phyloP scores from a whole-genome alignment of 2,888 invertebrate species.

The Operophtera brumata region DNA sequence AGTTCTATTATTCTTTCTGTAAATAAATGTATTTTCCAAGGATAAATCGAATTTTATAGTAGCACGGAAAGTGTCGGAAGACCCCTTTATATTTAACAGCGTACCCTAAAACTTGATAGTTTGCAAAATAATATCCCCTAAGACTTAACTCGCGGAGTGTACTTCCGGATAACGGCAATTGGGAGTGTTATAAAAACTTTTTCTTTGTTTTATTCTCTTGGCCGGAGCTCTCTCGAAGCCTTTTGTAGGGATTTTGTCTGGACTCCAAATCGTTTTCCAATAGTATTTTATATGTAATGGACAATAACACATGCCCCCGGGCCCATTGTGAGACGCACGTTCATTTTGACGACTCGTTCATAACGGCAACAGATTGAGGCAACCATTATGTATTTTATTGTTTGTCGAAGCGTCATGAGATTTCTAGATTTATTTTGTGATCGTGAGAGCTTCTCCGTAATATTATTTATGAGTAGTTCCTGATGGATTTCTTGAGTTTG shows the following conservation, averaged over 20 bases:
- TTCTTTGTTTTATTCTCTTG: slow-evolving; percentile 65
- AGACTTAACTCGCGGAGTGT: slow-evolving; percentile 36
- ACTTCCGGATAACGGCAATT: slow-evolving; percentile 51
- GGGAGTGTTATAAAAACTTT: slow-evolving; percentile 65
- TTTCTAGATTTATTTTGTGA: background rate
- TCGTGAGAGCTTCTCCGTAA: background rate
- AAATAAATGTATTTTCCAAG: no score
- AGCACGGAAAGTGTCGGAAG: slow-evolving; percentile 3
- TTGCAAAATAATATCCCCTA: slow-evolving; percentile 30
- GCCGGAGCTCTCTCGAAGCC: slow-evolving; percentile 36
- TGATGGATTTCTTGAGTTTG: no score
- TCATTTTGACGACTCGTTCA: slow-evolving; percentile 39
- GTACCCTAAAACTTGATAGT: slow-evolving; percentile 20
- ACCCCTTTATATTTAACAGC: slow-evolving; percentile 11
- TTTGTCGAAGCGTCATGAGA: slow-evolving; percentile 8
- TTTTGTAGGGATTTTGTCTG: slow-evolving; percentile 51
- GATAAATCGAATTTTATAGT: no score
- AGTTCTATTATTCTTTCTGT: no score
- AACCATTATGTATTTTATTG: slow-evolving; percentile 26
- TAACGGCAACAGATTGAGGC: slow-evolving; percentile 35
- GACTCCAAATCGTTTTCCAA: slow-evolving; percentile 73
- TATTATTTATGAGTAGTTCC: no score
- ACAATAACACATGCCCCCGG: slow-evolving; percentile 63
- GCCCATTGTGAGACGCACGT: slow-evolving; percentile 45
- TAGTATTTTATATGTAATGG: slow-evolving; percentile 71